Evolutionary conservation across 2,113 vertebrate genomes (phyloP).

Genomic region (Aleadryas rufinucha): DNA sequence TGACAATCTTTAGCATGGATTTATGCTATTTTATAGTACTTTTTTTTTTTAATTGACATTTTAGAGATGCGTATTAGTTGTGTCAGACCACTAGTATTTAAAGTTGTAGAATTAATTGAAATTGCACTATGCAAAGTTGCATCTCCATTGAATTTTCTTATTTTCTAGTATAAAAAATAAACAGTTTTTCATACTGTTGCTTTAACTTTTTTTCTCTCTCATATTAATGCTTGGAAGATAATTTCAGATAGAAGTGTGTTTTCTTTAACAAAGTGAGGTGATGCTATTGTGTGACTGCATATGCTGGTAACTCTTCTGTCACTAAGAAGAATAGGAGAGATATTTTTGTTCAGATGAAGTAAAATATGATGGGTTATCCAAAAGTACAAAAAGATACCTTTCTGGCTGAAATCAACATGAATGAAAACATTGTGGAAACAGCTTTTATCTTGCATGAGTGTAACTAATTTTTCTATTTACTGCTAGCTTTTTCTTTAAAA

Average conservation of each 20-base stretch:
- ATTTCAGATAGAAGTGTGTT: background rate
- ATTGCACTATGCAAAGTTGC: background rate
- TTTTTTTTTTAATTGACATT: background rate
- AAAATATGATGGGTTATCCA: background rate
- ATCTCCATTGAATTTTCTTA: background rate
- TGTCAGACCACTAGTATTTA: background rate
- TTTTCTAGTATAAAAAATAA: background rate
- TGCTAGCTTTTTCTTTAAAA: background rate
- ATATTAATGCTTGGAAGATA: background rate
- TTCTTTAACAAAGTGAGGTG: background rate
- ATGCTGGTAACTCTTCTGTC: background rate
- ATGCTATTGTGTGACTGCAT: background rate
- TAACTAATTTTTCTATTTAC: background rate
- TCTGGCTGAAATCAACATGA: background rate
- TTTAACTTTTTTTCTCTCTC: background rate
- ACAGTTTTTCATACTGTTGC: background rate
- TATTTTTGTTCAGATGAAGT: background rate
- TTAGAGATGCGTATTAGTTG: background rate
- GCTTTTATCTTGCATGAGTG: background rate
- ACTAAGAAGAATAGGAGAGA: background rate
- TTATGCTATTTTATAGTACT: background rate
- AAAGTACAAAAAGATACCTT: background rate
- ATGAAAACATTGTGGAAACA: background rate
- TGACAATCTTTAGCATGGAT: background rate
- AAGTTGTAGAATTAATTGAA: background rate